phyloP scores from a whole-genome alignment of 1,140 invertebrate species.

The Scaptomyza hsui region DNA sequence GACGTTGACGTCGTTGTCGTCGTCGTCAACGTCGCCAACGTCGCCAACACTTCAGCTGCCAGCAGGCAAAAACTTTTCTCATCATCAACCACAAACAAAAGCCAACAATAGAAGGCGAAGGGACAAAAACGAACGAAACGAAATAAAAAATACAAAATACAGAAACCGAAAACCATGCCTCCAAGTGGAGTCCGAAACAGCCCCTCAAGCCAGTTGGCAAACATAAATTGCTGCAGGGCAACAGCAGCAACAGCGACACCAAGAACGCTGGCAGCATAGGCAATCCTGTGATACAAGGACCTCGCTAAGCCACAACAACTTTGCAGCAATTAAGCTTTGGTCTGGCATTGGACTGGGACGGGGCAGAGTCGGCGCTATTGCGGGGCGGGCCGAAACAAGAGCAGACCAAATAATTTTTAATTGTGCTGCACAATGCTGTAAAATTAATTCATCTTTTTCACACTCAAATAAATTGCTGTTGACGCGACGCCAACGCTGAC shows the following conservation, averaged over 20 bases:
- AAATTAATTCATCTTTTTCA: constrained; percentile 83
- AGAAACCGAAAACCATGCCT: constrained; percentile 33
- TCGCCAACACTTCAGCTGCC: constrained; percentile 78
- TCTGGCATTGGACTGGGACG: constrained; percentile 58
- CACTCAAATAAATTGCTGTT: constrained; percentile 81
- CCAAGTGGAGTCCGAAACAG: constrained; percentile 57
- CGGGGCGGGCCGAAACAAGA: constrained; percentile 8
- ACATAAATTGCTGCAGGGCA: constrained; percentile 78
- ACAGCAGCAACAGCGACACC: constrained; percentile 13
- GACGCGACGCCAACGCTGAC: constrained; percentile 69
- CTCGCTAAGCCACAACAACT: constrained; percentile 79
- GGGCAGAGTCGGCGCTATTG: constrained; percentile 2
- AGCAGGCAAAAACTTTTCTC: constrained; percentile 82
- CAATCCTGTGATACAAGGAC: constrained; percentile 60
- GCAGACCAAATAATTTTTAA: constrained; percentile 79
- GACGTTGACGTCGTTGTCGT: constrained; percentile 33
- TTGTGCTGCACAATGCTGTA: constrained; percentile 82
- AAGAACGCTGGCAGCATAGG: constrained; percentile 14
- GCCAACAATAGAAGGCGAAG: constrained; percentile 62
- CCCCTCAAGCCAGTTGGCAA: constrained; percentile 57
- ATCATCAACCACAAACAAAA: constrained; percentile 82
- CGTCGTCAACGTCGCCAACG: constrained; percentile 61
- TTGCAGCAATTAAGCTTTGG: constrained; percentile 78
- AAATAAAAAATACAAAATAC: constrained; percentile 42
- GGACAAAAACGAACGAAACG: constrained; percentile 4